Conservation (phyloP, 2,113 vertebrate species). For the Mustela nigripes region DNA sequence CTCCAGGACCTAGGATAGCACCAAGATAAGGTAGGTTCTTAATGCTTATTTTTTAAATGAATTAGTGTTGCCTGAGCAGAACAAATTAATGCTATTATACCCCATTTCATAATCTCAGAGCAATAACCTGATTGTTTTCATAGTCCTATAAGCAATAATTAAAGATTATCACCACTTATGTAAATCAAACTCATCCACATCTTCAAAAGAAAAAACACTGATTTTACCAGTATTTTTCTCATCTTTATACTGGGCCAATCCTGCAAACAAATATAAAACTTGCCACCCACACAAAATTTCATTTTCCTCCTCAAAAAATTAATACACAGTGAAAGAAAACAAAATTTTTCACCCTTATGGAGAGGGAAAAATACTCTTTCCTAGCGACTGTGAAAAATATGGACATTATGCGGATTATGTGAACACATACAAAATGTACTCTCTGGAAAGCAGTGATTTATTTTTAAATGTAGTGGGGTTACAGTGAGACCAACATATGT, state of each 20-base stretch:
- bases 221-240: background rate
- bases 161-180: background rate
- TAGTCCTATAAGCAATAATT: background rate
- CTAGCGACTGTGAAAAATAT: background rate
- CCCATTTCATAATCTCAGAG: background rate
- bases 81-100: background rate
- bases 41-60: background rate
- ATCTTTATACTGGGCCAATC: background rate
- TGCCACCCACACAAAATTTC: background rate
- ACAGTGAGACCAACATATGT: background rate
- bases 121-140: background rate
- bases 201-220: background rate
- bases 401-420: background rate
- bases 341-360: background rate
- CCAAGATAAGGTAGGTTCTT: background rate
- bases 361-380: background rate
- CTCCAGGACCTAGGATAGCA: background rate
- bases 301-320: background rate
- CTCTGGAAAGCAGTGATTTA: constrained; percentile 16
- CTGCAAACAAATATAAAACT: background rate
- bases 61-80: background rate
- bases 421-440: background rate
- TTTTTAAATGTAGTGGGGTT: background rate
- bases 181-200: background rate
- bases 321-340: background rate